Evolutionary conservation across 2,113 vertebrate species (phyloP).

Genomic region (Rhinolophus ferrumequinum): DNA sequence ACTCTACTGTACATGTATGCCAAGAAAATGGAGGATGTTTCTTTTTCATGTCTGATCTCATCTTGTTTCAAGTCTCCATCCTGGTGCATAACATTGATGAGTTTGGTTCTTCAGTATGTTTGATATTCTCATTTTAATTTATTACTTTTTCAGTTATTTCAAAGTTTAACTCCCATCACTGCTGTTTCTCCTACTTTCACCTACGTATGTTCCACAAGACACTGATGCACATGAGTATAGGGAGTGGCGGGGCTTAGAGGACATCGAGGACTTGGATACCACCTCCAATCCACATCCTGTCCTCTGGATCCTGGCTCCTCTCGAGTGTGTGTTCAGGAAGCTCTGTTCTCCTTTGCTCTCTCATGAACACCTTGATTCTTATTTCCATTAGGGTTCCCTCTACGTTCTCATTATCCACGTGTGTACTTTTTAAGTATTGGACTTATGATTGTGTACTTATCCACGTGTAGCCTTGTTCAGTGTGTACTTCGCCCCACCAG

Average conservation of each 20-base stretch:
- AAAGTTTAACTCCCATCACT: background rate
- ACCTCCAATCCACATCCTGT: background rate
- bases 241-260: fast-evolving
- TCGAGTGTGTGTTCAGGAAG: background rate
- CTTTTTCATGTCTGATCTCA: background rate
- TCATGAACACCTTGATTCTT: background rate
- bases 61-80: background rate
- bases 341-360: background rate
- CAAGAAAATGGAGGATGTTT: background rate
- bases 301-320: background rate
- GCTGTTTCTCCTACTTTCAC: background rate
- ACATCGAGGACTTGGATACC: background rate
- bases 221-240: background rate
- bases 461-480: no score
- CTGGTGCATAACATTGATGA: background rate
- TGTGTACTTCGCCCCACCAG: background rate
- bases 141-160: background rate
- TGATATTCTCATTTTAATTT: background rate
- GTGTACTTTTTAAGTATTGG: background rate
- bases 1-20: background rate
- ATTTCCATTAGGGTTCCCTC: background rate
- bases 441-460: no score
- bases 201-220: background rate
- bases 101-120: background rate
- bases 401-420: background rate